These are phyloP conservation scores for Sebastes umbrosus DNA, from an alignment of 2,797 vertebrate species.

Conservation along the genomic window DNA sequence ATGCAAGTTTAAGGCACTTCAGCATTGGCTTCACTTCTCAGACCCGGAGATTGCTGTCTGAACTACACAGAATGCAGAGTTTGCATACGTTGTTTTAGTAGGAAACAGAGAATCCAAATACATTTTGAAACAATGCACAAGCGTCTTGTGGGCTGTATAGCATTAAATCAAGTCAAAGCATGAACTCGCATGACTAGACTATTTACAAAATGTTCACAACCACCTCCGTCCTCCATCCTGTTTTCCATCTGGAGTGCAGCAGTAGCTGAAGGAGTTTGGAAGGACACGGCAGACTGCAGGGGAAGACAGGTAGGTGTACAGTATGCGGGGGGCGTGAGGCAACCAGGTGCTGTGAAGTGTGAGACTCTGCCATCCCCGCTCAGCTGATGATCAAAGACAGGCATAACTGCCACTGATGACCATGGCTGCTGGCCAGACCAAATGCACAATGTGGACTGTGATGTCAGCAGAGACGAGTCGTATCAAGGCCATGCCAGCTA, in stretches of 20 bases:
- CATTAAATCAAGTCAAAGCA: neutral
- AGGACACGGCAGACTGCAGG: constrained; percentile 60
- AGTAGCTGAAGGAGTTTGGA: constrained; percentile 61
- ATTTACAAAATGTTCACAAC: neutral
- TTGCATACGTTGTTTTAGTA: neutral
- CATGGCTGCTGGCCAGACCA: constrained; percentile 64
- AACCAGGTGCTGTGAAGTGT: constrained; percentile 77
- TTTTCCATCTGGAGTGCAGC: constrained; percentile 46
- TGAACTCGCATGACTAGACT: neutral
- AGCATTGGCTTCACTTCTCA: too few species aligned
- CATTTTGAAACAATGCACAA: neutral
- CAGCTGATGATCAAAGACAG: constrained; percentile 80
- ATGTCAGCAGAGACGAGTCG: constrained; percentile 55
- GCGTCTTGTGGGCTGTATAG: neutral
- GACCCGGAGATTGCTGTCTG: neutral
- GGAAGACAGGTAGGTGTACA: constrained; percentile 31
- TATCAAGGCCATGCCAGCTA: constrained; percentile 35
- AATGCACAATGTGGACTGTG: constrained; percentile 40
- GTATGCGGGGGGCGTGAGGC: constrained; percentile 48
- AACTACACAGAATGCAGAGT: neutral
- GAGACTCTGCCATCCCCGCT: constrained; percentile 67
- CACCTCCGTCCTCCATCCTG: neutral
- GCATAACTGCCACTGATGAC: constrained; percentile 66
- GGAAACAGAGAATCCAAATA: neutral
- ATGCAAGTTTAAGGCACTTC: too few species aligned